Evolutionary conservation across 2,888 invertebrate species (phyloP).

Genomic region (Xylocampa areola): DNA sequence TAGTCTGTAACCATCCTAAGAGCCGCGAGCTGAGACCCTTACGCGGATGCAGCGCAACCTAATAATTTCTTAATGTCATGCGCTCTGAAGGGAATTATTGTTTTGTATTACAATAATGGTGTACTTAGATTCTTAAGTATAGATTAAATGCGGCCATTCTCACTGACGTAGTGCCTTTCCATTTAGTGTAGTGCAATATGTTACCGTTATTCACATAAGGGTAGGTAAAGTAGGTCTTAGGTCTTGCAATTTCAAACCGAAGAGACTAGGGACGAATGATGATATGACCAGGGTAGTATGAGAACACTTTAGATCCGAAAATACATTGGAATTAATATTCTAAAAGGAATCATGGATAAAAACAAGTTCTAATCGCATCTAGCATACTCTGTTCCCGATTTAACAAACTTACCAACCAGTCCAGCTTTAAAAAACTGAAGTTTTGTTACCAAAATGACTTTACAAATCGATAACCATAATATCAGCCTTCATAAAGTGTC

Average conservation of each 20-base stretch:
- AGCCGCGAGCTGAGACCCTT: conserved; percentile 78
- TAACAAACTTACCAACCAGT: too few relatives aligned
- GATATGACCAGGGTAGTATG: not conserved
- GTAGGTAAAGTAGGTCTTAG: conserved; percentile 5
- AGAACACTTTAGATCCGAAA: too few relatives aligned
- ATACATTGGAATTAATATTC: too few relatives aligned
- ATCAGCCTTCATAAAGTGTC: too few relatives aligned
- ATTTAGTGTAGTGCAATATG: conserved; percentile 37
- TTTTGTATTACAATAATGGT: conserved; percentile 87
- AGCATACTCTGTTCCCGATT: too few relatives aligned
- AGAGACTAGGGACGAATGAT: too few relatives aligned
- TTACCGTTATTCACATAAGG: conserved; percentile 43
- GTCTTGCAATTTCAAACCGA: too few relatives aligned
- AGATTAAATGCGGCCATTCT: conserved; percentile 75
- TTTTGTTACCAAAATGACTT: too few relatives aligned
- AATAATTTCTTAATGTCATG: conserved; percentile 90
- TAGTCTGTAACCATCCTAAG: conserved; percentile 58
- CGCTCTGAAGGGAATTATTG: conserved; percentile 87
- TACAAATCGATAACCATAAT: too few relatives aligned
- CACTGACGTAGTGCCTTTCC: conserved; percentile 67
- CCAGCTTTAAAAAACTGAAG: too few relatives aligned
- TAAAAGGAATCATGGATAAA: too few relatives aligned
- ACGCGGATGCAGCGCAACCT: conserved; percentile 87
- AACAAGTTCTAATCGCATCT: too few relatives aligned
- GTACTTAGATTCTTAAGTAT: conserved; percentile 78